phyloP scores from a whole-genome alignment of 2,888 invertebrate species.

The Nematopogon swammerdamellus region DNA sequence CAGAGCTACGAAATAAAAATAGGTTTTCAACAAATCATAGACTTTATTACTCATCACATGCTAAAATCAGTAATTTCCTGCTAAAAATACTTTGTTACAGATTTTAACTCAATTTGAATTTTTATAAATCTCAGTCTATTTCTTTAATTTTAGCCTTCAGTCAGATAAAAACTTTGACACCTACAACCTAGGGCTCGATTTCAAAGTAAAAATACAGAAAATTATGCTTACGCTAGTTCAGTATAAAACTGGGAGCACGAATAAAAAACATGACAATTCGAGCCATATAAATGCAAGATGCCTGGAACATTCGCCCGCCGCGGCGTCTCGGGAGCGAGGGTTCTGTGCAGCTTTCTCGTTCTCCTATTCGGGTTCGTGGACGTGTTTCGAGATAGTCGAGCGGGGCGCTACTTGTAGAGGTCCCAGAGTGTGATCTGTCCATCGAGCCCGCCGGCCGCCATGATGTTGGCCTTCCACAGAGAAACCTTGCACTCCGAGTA shows the following conservation, averaged over 20 bases:
- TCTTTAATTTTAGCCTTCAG: neutral
- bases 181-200: neutral
- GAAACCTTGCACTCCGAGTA: slow-evolving; percentile 64
- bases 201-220: neutral
- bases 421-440: slow-evolving; percentile 77
- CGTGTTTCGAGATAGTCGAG: no score
- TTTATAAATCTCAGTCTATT: neutral
- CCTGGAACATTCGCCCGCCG: no score
- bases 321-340: no score
- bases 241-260: no score
- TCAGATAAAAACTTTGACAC: neutral
- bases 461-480: slow-evolving; percentile 70
- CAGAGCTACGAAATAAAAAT: neutral
- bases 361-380: no score
- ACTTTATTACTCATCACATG: neutral
- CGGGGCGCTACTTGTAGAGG: slow-evolving; percentile 67
- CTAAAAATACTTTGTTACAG: neutral
- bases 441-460: slow-evolving; percentile 74
- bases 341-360: no score
- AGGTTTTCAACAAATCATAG: neutral
- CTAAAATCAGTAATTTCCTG: neutral
- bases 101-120: neutral
- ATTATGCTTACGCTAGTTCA: no score
- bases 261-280: no score
- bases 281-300: no score